Base-by-base conservation (phyloP, 2,888 invertebrate genomes). In the Eugnorisma glareosa region DNA sequence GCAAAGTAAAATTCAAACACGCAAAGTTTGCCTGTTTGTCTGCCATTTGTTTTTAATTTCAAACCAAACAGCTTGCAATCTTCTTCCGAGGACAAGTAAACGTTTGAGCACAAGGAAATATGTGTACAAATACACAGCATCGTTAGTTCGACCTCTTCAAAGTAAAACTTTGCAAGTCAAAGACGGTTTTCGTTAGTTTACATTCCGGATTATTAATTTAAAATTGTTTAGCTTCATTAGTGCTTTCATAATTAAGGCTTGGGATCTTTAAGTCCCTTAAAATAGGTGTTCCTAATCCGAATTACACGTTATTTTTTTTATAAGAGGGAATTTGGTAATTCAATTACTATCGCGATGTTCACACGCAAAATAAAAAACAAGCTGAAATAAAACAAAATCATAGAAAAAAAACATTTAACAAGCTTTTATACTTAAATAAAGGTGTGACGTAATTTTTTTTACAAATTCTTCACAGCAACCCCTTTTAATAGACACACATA, bases 171-270 rank as follows among this genome's bases (percentile, higher is more conserved):
- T 31, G 61, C 35, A 37, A 72, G 37, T 81, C 54, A 63, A 73
- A 63, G 61, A 81, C 37, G 21, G 28, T 63, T 72, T 63, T 45
- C 28, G 21, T n/a, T 28, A 45, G 54, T 77, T 63, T 73, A 81
- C 31, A n/a, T 11, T 81, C 45, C 24, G 8, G 31, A 77, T 81
- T 54, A 64, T 81, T 54, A 8, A 72, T 81, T 54, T 64, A 54
- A 64, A 63, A 72, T 64, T 54, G 31, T 45, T 64, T n/a, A 7
- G 2, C 31, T 72, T 73, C 63, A 81, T 72, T 81, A 77, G 43
- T 37, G 37, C 35, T 54, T 28, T 28, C 21, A 18, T 54, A 72
- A 66, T 13, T 35, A 37, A 24, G 21, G n/a, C 21, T 63, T 40
- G 18, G 6, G 35, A 35, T 54, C 40, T 43, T 18, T 18, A 43